Base-by-base conservation (phyloP, 2,113 vertebrate genomes). In the Poeciliopsis retropinna region DNA sequence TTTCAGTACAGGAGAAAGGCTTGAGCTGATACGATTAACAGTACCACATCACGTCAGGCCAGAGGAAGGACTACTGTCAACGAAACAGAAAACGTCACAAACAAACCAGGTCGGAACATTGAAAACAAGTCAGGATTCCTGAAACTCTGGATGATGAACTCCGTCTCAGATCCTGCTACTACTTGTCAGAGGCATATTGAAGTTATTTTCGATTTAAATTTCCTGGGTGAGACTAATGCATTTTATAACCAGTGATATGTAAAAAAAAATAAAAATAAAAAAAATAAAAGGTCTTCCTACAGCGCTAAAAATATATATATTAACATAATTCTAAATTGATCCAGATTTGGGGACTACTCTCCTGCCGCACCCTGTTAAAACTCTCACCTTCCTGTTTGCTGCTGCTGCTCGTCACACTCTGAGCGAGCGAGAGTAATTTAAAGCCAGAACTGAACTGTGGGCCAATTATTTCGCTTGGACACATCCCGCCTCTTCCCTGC, bases 381-480 rank as follows among this genome's bases (percentile, higher is more conserved):
- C 75, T 22, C 25, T 47, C 73, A 47, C 66, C 60, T 77, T 54
- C 44, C 67, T 51, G 41, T 82, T 78, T 74, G 60, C 71, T 31
- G 32, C 63, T 70, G 64, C 79, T 81, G 74, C 2, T 57, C 22
- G 78, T 88, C 71, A 60, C 82, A 79, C 79, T 72, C 28, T 37
- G 84, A 88, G 64, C 64, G 28, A 81, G 73, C 69, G 30, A 81
- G 73, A n/a, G 67, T 73, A 68, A 89, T 89, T 85, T 83, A 73
- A 73, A 88, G 78, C 74, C 67, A 78, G 72, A 41, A 76, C 85
- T 80, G 81, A 84, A 84, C 85, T 74, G 74, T 27, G n/a, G 81
- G 80, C 88, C 92, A 91, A 92, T 93, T 93, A 93, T 89, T 90
- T 91, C 73, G 68, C 68, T 80, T 71, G 83, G 88, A 86, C 85